Conservation (phyloP, 2,888 invertebrate genomes). For the Mantis religiosa region DNA sequence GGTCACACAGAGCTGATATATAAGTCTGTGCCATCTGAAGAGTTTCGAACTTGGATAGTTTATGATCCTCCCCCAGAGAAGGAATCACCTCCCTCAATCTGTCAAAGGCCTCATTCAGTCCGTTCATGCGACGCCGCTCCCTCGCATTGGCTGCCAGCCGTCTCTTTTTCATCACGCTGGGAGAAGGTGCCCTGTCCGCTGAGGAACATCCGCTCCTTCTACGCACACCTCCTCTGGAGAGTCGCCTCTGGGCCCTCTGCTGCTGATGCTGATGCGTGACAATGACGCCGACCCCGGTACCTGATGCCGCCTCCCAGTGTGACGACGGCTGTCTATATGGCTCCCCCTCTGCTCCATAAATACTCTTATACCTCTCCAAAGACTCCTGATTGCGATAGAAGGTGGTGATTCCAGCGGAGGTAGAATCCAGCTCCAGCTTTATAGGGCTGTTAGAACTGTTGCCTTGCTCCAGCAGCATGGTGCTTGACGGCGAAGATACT, state of each 20-base stretch:
- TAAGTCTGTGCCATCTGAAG: slow-evolving; percentile 77
- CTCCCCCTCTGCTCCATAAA: not conserved
- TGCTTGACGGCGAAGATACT: not conserved
- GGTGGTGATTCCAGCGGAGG: not conserved
- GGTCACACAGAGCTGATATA: slow-evolving; percentile 63
- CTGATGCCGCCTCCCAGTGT: not conserved
- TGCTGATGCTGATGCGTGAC: not conserved
- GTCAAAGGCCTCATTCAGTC: slow-evolving; percentile 71
- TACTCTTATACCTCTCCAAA: not conserved
- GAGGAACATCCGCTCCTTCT: not conserved
- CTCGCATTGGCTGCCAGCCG: slow-evolving; percentile 70
- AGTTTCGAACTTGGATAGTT: slow-evolving; percentile 72
- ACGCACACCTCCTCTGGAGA: not conserved
- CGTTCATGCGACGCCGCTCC: slow-evolving; percentile 70
- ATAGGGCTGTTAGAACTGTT: not conserved
- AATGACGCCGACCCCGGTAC: not conserved
- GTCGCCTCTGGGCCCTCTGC: not conserved
- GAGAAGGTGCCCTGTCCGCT: slow-evolving; percentile 16
- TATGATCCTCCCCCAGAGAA: slow-evolving; percentile 63
- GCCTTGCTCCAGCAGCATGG: not conserved
- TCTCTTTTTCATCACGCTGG: slow-evolving; percentile 52
- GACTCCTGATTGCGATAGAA: not conserved
- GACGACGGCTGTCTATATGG: not conserved
- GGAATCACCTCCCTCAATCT: slow-evolving; percentile 67
- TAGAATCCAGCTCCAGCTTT: not conserved